Evolutionary conservation across 37 sponge, comb jelly and placozoan genomes (phyloP), one percentile per base, ranked within the genome.

Genomic region (Chondrilla cf. caribensis): DNA sequence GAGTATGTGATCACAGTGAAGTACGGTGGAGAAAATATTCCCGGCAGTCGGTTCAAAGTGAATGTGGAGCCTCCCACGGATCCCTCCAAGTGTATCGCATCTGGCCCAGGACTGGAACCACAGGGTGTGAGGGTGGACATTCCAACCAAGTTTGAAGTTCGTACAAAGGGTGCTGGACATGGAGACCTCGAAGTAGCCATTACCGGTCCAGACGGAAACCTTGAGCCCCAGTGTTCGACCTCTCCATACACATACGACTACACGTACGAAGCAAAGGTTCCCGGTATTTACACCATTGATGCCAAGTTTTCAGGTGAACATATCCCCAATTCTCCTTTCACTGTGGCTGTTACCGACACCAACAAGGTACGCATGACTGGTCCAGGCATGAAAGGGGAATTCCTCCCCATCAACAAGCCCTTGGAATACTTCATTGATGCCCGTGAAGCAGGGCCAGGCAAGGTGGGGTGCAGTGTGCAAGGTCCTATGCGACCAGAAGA

Each of bases 101-200:
- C 47, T 42, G 99, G 99, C 18, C 96, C 93, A n/a, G 99, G 99
- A 0, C 58, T 98, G n/a, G 90, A 90, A 28, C 90, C 90, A 29
- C 81, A 86, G 40, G 99, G 99, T 17, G 89, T 93, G 15, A 70
- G 91, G 4, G 93, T 93, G 37, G 86, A 79, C 60, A 79, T 88
- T 5, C 89, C 92, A 60, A 89, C 94, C 24, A 84, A 84, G 81
- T 95, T 98, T 66, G 85, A 84, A 1, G 99, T 98, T 0, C 79
- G 78, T 28, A 95, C 94, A 17, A 90, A 91, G 66, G 96, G 89
- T 79, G 94, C 96, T 66, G 96, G 94, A 15, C 75, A 62, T 26
- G 99, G 96, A 8, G 85, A 93, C 22, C 64, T 95, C 19, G 82
- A 60, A 25, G 91, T 92, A 0, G 81, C 76, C 19, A 89, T 93